A percentile compares a stretch with the other conserved stretches of the same genome.
Evolutionary conservation across 2,888 invertebrate species (phyloP).

Genomic region (Cryptocephalus moraei): DNA sequence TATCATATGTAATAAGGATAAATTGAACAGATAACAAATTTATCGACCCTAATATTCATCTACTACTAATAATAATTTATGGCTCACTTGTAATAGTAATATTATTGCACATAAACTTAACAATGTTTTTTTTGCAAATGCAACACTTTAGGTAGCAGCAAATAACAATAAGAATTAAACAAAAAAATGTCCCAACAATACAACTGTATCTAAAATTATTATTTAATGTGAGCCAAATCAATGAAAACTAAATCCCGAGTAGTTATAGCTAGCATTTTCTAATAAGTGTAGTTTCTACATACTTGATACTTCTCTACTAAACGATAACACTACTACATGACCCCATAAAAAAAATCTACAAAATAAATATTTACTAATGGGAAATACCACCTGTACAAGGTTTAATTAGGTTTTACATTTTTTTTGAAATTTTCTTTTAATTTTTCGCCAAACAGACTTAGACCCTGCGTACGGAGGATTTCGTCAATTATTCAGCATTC

Average conservation of each 20-base stretch:
- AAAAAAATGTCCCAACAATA: conserved; percentile 8
- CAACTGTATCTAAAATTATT: conserved; percentile 8
- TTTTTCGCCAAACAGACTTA: background rate
- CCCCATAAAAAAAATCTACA: conserved; percentile 3
- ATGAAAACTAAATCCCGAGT: conserved; percentile 5
- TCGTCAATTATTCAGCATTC: background rate
- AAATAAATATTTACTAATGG: conserved; percentile 5
- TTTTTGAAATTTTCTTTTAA: background rate
- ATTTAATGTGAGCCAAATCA: conserved; percentile 11
- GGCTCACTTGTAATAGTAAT: conserved; percentile 10
- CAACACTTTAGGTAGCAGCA: conserved; percentile 9
- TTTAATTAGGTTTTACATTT: background rate
- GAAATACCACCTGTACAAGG: background rate
- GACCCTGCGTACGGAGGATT: background rate
- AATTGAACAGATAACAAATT: background rate
- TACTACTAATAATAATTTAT: background rate
- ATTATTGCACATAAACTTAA: conserved; percentile 13
- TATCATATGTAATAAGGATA: background rate
- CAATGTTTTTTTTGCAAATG: conserved; percentile 11
- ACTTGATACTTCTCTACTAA: background rate
- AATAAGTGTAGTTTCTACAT: background rate
- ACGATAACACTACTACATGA: conserved; percentile 1
- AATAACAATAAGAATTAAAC: conserved; percentile 13
- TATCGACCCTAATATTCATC: too few relatives aligned
- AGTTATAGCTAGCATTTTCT: conserved; percentile 8